phyloP scores from a whole-genome alignment of 2,113 vertebrate species.

The Rhodinocichla rosea region DNA sequence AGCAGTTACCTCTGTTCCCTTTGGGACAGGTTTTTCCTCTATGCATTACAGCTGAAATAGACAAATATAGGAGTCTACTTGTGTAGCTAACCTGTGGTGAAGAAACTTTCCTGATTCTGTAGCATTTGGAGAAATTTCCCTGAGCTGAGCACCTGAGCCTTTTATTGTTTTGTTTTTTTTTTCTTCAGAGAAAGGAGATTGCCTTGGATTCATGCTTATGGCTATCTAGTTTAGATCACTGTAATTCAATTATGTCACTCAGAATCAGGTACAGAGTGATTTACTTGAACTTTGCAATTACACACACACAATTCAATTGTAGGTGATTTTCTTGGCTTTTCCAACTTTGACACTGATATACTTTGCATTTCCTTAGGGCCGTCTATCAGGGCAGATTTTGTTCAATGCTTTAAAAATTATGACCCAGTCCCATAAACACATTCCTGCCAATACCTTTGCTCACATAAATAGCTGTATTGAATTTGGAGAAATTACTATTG shows the following conservation, averaged over 20 bases:
- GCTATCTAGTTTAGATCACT: conserved; percentile 3
- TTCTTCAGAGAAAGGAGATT: neutral
- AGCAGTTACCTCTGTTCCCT: neutral
- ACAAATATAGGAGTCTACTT: neutral
- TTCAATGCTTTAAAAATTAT: conserved; percentile 29
- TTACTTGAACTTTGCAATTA: conserved; percentile 56
- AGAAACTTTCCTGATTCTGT: neutral
- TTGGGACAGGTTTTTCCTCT: neutral
- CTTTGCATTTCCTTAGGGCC: conserved; percentile 39
- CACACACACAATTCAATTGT: conserved; percentile 13
- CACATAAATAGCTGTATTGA: neutral
- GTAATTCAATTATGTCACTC: conserved; percentile 40
- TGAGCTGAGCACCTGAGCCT: neutral
- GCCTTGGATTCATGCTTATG: neutral
- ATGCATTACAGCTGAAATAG: neutral
- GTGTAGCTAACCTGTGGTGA: neutral
- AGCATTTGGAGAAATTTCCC: neutral
- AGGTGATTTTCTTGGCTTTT: conserved; percentile 48
- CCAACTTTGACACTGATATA: conserved; percentile 46
- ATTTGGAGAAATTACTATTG: neutral
- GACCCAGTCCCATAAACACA: neutral
- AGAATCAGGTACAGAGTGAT: conserved; percentile 16
- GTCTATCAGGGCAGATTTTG: neutral
- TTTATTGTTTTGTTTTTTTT: neutral
- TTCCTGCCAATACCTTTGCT: neutral